These are phyloP conservation scores for Eretmocerus hayati DNA, from an alignment of 2,888 invertebrate species.

Conservation along the genomic window DNA sequence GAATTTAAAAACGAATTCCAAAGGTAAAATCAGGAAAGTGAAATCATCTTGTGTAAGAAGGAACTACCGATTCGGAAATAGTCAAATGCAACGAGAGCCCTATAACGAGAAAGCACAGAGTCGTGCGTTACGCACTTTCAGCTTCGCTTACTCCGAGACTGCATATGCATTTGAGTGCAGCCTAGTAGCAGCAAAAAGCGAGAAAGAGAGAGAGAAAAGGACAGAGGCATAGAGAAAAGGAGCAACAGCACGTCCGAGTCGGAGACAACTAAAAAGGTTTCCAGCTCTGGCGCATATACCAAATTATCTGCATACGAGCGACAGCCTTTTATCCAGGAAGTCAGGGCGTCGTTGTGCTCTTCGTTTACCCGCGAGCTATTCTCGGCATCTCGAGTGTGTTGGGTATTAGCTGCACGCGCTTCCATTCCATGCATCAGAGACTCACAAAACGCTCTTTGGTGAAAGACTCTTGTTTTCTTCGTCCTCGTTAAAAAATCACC, in stretches of 20 bases:
- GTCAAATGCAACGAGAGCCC: not conserved
- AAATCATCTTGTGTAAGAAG: too few species aligned
- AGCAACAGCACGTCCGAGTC: not conserved
- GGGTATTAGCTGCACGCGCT: not conserved
- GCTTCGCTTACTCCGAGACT: too few species aligned
- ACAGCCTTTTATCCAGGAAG: constrained; percentile 27
- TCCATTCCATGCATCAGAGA: too few species aligned
- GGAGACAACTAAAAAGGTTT: not conserved
- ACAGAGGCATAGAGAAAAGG: constrained; percentile 6
- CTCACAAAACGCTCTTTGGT: too few species aligned
- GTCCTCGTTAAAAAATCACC: too few species aligned
- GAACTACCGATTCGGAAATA: too few species aligned
- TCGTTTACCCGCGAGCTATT: constrained; percentile 18
- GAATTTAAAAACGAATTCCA: too few species aligned
- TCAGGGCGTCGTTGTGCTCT: constrained; percentile 17
- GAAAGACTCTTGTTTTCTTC: too few species aligned
- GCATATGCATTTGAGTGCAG: too few species aligned
- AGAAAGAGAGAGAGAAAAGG: constrained; percentile 4
- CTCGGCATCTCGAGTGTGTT: constrained; percentile 9
- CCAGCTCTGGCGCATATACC: constrained; percentile 1
- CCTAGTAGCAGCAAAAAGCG: not conserved
- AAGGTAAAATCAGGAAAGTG: too few species aligned
- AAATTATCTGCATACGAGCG: constrained; percentile 8
- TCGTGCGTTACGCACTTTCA: not conserved
- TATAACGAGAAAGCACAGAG: not conserved